Conservation (phyloP, 2,888 invertebrate genomes). For the Steinernema hermaphroditum region DNA sequence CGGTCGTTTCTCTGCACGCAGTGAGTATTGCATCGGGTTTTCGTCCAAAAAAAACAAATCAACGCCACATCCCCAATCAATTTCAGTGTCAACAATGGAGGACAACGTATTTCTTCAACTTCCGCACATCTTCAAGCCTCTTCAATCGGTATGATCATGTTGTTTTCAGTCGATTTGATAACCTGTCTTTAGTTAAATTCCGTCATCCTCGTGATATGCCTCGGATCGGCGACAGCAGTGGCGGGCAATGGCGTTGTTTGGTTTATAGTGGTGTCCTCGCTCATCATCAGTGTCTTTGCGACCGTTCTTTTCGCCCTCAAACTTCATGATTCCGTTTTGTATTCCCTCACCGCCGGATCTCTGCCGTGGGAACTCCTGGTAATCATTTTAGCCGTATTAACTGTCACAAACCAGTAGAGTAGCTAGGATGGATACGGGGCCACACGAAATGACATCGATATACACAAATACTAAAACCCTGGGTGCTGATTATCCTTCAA, state of each 20-base stretch:
- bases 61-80: slow-evolving; percentile 6
- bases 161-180: background rate
- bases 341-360: slow-evolving; percentile 56
- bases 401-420: too few relatives aligned
- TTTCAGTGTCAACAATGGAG: slow-evolving; percentile 32
- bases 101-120: slow-evolving; percentile 44
- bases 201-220: slow-evolving; percentile 56
- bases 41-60: background rate
- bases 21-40: background rate
- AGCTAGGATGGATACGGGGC: too few relatives aligned
- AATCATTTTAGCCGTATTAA: too few relatives aligned
- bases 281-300: slow-evolving; percentile 55
- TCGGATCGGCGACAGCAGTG: slow-evolving; percentile 56
- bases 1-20: slow-evolving; percentile 9
- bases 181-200: slow-evolving; percentile 53
- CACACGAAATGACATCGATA: too few relatives aligned
- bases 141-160: slow-evolving; percentile 55
- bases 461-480: too few relatives aligned
- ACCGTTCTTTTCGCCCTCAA: slow-evolving; percentile 62
- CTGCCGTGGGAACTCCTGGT: slow-evolving; percentile 61
- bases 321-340: slow-evolving; percentile 54
- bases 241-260: slow-evolving; percentile 62
- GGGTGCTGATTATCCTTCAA: background rate
- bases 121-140: slow-evolving; percentile 63
- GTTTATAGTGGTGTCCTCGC: slow-evolving; percentile 52